Conservation (phyloP, 2,888 invertebrate genomes). For the Brachylomia viminalis region DNA sequence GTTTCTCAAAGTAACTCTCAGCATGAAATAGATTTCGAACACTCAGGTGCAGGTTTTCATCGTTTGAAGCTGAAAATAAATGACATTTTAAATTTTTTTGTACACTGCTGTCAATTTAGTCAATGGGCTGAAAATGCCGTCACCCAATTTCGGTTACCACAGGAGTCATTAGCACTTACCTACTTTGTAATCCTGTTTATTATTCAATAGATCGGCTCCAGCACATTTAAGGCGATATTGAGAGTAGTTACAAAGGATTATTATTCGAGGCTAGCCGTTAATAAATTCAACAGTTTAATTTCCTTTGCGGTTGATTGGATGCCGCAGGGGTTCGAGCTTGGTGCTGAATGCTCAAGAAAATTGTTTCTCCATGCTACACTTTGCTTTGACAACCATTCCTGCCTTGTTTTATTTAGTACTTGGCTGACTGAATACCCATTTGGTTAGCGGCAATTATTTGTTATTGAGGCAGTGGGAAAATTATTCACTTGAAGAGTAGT, state of each 20-base stretch:
- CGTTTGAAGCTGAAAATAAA: background rate
- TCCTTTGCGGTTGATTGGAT: conserved; percentile 84
- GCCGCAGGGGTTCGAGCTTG: conserved; percentile 68
- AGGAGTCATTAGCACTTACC: conserved; percentile 18
- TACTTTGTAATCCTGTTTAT: conserved; percentile 48
- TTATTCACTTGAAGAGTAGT: conserved; percentile 1
- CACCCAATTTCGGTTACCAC: background rate
- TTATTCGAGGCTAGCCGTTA: conserved; percentile 75
- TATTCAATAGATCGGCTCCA: conserved; percentile 48
- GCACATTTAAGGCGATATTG: conserved; percentile 59
- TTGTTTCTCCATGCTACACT: conserved; percentile 63
- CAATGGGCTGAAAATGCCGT: background rate
- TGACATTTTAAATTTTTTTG: background rate
- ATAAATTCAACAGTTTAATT: conserved; percentile 85
- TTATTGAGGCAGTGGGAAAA: background rate
- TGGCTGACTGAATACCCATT: conserved; percentile 6
- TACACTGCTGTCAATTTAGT: background rate
- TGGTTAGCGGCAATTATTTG: conserved; percentile 5
- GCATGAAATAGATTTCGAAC: background rate
- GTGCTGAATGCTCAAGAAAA: conserved; percentile 68
- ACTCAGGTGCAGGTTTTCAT: background rate
- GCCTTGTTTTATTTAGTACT: conserved; percentile 6
- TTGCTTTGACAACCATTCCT: conserved; percentile 34
- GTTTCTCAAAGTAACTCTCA: background rate
- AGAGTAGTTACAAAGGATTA: conserved; percentile 71